These are phyloP conservation scores for Beris morrisii DNA, from an alignment of 2,888 invertebrate genomes.

Conservation along the genomic window DNA sequence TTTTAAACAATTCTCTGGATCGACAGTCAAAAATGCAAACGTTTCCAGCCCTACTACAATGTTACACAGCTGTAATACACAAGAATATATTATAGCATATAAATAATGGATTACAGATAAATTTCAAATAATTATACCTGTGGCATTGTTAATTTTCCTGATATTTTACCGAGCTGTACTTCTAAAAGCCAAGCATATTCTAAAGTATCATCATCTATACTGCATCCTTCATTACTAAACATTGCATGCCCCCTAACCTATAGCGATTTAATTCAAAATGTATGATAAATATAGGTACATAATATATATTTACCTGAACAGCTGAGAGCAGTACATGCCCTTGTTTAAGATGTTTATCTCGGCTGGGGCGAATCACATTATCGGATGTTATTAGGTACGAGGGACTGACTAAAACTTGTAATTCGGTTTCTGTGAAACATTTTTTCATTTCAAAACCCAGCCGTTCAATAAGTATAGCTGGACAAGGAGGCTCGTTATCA, in stretches of 20 bases:
- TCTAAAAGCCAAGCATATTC: constrained; percentile 99
- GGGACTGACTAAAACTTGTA: constrained; percentile 88
- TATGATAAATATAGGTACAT: background rate
- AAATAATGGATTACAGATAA: background rate
- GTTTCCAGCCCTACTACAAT: constrained; percentile 87
- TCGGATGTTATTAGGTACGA: constrained; percentile 81
- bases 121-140: constrained; percentile 58
- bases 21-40: constrained; percentile 78
- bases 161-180: constrained; percentile 88
- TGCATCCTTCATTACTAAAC: constrained; percentile 91
- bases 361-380: constrained; percentile 67
- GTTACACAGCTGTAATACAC: constrained; percentile 68
- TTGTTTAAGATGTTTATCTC: constrained; percentile 74
- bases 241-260: constrained; percentile 91
- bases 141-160: constrained; percentile 86
- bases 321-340: constrained; percentile 85
- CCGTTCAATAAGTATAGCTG: constrained; percentile 82
- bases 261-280: constrained; percentile 39
- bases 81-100: background rate
- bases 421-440: constrained; percentile 83
- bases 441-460: constrained; percentile 98
- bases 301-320: constrained; percentile 63
- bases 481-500: constrained; percentile 88
- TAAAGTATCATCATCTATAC: constrained; percentile 89
- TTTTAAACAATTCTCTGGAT: constrained; percentile 86